Base-by-base conservation (phyloP, 2,888 invertebrate species). In the Portevinia maculata region DNA sequence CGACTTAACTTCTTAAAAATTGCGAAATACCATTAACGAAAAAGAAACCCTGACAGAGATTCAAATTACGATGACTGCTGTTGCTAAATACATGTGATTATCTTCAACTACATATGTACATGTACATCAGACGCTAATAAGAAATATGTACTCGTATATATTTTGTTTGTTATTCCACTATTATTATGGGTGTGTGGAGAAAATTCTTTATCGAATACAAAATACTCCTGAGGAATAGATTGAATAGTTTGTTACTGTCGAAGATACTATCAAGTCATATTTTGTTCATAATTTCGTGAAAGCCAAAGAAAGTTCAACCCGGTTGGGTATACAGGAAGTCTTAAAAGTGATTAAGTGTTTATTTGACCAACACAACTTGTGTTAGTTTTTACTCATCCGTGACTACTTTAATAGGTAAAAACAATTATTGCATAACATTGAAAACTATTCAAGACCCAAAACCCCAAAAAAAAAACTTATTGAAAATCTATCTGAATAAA, bases 41-140 rank as follows among this genome's bases (percentile, higher is more conserved):
- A 60, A 24, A 46, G 46, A 62, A 48, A 48, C 24, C 28, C 50
- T 50, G 50, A 39, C 50, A 50, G 50, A 64, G 37, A 28, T 50
- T 50, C 37, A 28, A 37, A 39, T 50, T 64, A 24, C 37, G 62
- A 62, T 13, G 30, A 28, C 37, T 4, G 13, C 3, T 37, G 19
- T 28, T 59, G n/a, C 11, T 32, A 44, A 19, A 21, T 44, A 62
- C 60, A 34, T 52, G 32, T 52, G 60, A 50, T 60, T 70, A 59
- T 59, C 39, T 39, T 32, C 55, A 32, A 67, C 53, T 34, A 9
- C 44, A 71, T 71, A n/a, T n/a, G n/a, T n/a, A n/a, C n/a, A n/a
- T n/a, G n/a, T n/a, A n/a, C n/a, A n/a, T n/a, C n/a, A n/a, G n/a
- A n/a, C n/a, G 71, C 44, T 60, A 71, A 71, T 71, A 52, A 62